These are phyloP conservation scores for Apeltes quadracus DNA, from an alignment of 2,113 vertebrate species.

Conservation along the genomic window DNA sequence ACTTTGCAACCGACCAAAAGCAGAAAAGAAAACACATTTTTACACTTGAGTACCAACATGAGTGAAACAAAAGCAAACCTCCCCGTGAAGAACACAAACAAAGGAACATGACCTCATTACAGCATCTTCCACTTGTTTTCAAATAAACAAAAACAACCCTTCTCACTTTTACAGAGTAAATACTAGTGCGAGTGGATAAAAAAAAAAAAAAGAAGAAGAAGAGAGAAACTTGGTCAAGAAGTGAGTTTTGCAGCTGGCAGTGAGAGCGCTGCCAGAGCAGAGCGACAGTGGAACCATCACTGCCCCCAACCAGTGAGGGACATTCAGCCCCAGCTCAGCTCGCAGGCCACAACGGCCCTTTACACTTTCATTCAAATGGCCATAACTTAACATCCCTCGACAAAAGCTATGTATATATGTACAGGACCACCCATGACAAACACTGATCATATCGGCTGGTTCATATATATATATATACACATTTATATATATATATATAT, in stretches of 20 bases:
- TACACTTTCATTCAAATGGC: conserved; percentile 56
- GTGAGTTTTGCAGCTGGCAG: conserved; percentile 52
- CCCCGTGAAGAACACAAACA: conserved; percentile 37
- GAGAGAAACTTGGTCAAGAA: conserved; percentile 45
- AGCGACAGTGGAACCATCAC: conserved; percentile 50
- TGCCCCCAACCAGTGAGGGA: conserved; percentile 75
- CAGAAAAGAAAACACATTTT: conserved; percentile 66
- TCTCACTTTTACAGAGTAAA: conserved; percentile 52
- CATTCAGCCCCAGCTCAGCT: conserved; percentile 60
- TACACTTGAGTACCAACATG: conserved; percentile 63
- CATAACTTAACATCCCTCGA: conserved; percentile 67
- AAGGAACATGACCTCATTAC: conserved; percentile 35
- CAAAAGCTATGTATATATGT: conserved; percentile 58
- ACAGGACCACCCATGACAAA: conserved; percentile 74
- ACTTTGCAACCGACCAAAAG: conserved; percentile 85
- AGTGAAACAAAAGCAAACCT: conserved; percentile 44
- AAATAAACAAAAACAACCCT: conserved; percentile 47
- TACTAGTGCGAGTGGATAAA: conserved; percentile 69
- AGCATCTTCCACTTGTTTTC: conserved; percentile 47
- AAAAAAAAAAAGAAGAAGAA: conserved; percentile 15
- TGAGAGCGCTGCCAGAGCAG: conserved; percentile 49
- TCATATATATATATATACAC: conserved; percentile 66
- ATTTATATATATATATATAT: conserved; percentile 61
- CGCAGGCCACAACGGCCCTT: conserved; percentile 50
- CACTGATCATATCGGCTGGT: conserved; percentile 69